Conservation (phyloP, 1,140 invertebrate genomes). For the Maconellicoccus hirsutus region DNA sequence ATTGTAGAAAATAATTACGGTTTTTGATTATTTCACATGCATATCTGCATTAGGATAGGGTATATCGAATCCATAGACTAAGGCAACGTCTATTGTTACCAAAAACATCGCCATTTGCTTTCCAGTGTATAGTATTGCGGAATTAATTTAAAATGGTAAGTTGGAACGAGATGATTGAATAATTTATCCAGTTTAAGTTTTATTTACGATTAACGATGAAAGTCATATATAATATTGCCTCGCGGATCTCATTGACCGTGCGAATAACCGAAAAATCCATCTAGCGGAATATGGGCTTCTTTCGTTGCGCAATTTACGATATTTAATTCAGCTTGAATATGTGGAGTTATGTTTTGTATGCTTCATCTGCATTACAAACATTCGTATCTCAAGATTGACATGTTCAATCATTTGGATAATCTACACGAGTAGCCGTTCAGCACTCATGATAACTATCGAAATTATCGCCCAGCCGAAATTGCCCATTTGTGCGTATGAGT, state of each 20-base stretch:
- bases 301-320: too few relatives aligned
- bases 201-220: not conserved
- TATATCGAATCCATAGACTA: not conserved
- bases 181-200: not conserved
- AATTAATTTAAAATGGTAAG: conserved; percentile 16
- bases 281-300: too few relatives aligned
- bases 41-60: not conserved
- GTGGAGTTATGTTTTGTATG: not conserved
- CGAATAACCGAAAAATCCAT: too few relatives aligned
- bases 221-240: not conserved
- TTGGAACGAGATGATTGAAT: not conserved
- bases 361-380: not conserved
- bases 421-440: too few relatives aligned
- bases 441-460: too few relatives aligned
- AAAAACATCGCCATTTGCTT: not conserved
- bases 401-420: too few relatives aligned
- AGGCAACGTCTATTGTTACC: not conserved
- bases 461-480: too few relatives aligned
- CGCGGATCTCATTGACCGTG: not conserved
- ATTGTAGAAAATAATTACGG: not conserved
- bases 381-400: not conserved
- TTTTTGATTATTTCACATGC: not conserved
- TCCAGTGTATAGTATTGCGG: not conserved
- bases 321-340: not conserved
- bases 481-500: too few relatives aligned